phyloP scores from a whole-genome alignment of 2,888 invertebrate species.

The Sminthurides aquaticus region DNA sequence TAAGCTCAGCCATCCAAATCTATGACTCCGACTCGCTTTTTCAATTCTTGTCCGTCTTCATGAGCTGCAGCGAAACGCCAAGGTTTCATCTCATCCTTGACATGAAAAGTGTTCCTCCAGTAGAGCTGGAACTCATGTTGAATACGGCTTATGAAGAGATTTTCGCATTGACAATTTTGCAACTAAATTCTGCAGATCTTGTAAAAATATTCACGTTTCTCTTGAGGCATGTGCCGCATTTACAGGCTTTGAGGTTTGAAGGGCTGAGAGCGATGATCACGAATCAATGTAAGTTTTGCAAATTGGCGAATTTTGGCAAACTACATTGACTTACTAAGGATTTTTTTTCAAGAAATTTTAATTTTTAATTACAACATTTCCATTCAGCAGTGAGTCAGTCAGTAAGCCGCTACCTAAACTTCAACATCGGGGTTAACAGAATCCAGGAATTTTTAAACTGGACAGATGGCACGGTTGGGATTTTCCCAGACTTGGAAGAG shows the following conservation, averaged over 20 bases:
- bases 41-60: background rate
- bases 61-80: background rate
- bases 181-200: background rate
- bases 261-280: conserved; percentile 5
- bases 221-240: background rate
- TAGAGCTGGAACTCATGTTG: background rate
- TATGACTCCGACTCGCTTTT: background rate
- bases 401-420: conserved; percentile 15
- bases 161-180: background rate
- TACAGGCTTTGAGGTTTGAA: conserved; percentile 6
- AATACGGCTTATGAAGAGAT: background rate
- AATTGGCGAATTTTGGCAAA: background rate
- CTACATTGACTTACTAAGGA: too few species aligned
- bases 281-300: conserved; percentile 11
- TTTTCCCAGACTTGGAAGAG: background rate
- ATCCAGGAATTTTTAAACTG: conserved; percentile 10
- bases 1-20: background rate
- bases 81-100: background rate
- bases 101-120: background rate
- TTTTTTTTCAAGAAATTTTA: too few species aligned
- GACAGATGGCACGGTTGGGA: background rate
- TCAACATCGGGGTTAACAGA: background rate
- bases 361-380: too few species aligned
- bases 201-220: conserved; percentile 2
- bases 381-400: conserved; percentile 11